Conservation (phyloP, 2,888 invertebrate species). For the Polydrusus pterygomalis region DNA sequence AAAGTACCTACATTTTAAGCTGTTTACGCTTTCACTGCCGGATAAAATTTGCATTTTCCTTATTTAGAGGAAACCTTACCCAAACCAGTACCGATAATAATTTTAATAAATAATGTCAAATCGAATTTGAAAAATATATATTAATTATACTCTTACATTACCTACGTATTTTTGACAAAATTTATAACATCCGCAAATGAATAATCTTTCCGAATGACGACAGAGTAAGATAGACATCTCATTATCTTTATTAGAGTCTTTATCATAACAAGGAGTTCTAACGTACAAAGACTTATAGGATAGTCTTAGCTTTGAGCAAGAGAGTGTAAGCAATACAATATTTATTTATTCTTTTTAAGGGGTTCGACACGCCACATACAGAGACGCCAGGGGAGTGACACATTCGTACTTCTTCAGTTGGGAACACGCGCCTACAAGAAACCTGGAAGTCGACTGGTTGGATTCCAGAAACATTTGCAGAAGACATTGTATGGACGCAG, state of each 20-base stretch:
- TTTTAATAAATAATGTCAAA: slow-evolving; percentile 19
- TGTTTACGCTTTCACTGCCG: not conserved
- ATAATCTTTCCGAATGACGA: too few relatives aligned
- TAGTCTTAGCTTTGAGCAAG: too few relatives aligned
- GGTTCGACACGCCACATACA: slow-evolving; percentile 90
- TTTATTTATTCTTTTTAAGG: slow-evolving; percentile 73
- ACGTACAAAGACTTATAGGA: too few relatives aligned
- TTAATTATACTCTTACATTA: not conserved
- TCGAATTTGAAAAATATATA: not conserved
- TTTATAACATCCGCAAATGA: too few relatives aligned
- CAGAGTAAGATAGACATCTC: too few relatives aligned
- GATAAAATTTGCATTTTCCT: slow-evolving; percentile 7
- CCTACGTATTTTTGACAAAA: too few relatives aligned
- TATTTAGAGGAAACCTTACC: not conserved
- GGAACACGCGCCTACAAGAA: slow-evolving; percentile 87
- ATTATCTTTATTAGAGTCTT: too few relatives aligned
- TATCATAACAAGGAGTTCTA: too few relatives aligned
- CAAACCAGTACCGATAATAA: too few relatives aligned
- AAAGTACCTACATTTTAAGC: not conserved
- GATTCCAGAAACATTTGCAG: slow-evolving; percentile 94
- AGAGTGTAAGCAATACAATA: not conserved
- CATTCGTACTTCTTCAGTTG: slow-evolving; percentile 97
- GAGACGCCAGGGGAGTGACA: slow-evolving; percentile 89
- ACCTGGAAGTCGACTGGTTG: slow-evolving; percentile 91
- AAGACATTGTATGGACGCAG: slow-evolving; percentile 95